These are phyloP conservation scores for Scleropages formosus DNA, from an alignment of 2,797 vertebrate species.

Conservation along the genomic window DNA sequence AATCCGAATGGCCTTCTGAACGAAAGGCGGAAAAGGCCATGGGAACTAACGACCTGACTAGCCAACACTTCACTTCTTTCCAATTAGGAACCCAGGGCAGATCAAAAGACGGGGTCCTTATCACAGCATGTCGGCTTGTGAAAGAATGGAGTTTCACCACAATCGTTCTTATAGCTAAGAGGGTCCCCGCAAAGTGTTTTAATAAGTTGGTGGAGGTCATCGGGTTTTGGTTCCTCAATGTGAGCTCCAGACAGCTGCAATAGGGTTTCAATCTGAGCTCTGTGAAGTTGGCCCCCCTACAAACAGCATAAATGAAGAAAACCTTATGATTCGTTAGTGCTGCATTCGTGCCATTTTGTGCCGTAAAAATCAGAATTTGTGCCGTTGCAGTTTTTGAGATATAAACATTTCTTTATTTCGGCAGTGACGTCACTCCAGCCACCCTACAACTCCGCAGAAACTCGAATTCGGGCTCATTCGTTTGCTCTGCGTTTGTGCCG, in stretches of 20 bases:
- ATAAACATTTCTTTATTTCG: too few relatives aligned
- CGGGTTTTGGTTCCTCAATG: conserved; percentile 71
- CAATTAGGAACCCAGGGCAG: conserved; percentile 92
- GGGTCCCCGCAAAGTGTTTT: conserved; percentile 69
- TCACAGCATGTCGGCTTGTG: conserved; percentile 87
- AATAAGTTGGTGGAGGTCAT: conserved; percentile 85
- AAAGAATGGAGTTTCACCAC: conserved; percentile 68
- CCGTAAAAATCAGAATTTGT: too few relatives aligned
- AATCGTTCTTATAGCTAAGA: conserved; percentile 65
- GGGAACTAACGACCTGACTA: conserved; percentile 88
- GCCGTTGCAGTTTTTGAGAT: too few relatives aligned
- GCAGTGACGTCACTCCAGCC: too few relatives aligned
- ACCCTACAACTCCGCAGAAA: too few relatives aligned
- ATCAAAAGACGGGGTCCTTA: conserved; percentile 89
- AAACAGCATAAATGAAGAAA: too few relatives aligned
- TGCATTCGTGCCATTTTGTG: too few relatives aligned
- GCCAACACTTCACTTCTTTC: conserved; percentile 96
- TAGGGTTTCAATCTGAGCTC: conserved; percentile 72
- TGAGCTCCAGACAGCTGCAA: conserved; percentile 62
- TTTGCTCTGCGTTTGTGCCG: too few relatives aligned
- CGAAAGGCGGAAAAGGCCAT: conserved; percentile 82
- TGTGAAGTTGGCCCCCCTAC: too few relatives aligned
- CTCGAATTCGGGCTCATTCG: too few relatives aligned
- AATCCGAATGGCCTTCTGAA: conserved; percentile 82
- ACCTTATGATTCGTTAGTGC: too few relatives aligned